phyloP scores from a whole-genome alignment of 2,113 vertebrate species.

The Albula glossodonta region DNA sequence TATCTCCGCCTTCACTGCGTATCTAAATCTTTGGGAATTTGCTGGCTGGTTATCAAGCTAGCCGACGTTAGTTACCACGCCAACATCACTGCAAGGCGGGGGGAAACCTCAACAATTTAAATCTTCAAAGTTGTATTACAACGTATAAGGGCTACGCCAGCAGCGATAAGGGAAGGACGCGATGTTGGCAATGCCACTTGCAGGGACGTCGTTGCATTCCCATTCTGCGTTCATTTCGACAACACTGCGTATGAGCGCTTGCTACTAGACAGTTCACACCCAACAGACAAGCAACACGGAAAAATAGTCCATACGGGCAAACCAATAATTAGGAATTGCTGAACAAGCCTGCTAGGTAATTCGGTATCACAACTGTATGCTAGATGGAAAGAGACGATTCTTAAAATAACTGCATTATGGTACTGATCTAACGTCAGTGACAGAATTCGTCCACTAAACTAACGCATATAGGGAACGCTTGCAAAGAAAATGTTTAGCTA shows the following conservation, averaged over 20 bases:
- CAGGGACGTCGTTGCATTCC: slow-evolving; percentile 53
- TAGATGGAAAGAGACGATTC: neutral
- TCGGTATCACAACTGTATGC: neutral
- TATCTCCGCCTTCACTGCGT: neutral
- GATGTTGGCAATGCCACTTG: slow-evolving; percentile 4
- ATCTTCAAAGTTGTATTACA: slow-evolving; percentile 30
- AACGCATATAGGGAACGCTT: neutral
- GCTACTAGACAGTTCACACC: slow-evolving; percentile 3
- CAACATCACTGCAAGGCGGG: neutral
- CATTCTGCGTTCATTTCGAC: slow-evolving; percentile 63
- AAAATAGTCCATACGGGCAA: neutral
- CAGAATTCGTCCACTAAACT: neutral
- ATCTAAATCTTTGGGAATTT: neutral
- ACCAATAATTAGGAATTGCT: neutral
- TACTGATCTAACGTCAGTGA: no score
- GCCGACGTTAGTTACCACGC: slow-evolving; percentile 13
- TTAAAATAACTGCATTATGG: neutral
- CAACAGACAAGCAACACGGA: neutral
- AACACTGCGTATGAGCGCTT: slow-evolving; percentile 50
- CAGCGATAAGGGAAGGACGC: slow-evolving; percentile 7
- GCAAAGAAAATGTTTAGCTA: no score
- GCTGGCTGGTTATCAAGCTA: neutral
- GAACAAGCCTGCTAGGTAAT: neutral
- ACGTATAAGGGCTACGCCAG: slow-evolving; percentile 14
- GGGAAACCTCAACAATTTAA: slow-evolving; percentile 9